phyloP scores from a whole-genome alignment of 2,113 vertebrate genomes.

The Chaenocephalus aceratus region DNA sequence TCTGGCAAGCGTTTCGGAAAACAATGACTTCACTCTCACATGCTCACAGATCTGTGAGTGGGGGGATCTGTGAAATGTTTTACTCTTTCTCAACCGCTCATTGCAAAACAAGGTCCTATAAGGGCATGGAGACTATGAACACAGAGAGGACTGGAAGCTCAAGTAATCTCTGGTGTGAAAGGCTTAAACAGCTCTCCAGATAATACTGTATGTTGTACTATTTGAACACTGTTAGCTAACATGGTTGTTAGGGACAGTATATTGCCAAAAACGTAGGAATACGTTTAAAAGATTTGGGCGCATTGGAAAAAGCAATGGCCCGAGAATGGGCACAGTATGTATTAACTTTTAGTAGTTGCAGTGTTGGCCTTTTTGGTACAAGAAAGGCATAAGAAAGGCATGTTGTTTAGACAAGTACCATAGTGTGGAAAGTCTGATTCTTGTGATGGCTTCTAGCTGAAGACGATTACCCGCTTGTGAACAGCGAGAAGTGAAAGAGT shows the following conservation, averaged over 20 bases:
- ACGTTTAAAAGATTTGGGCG: not conserved
- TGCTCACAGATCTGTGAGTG: slow-evolving; percentile 71
- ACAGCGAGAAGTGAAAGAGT: not conserved
- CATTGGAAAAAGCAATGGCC: not conserved
- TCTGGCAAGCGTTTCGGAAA: slow-evolving; percentile 74
- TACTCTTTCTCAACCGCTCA: slow-evolving; percentile 68
- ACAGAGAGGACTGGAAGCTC: slow-evolving; percentile 35
- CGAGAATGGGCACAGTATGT: slow-evolving; percentile 27
- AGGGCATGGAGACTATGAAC: slow-evolving; percentile 67
- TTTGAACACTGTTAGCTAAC: slow-evolving; percentile 17
- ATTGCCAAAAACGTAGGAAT: slow-evolving; percentile 23
- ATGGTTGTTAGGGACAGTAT: slow-evolving; percentile 6
- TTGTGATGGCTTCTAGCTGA: slow-evolving; percentile 7
- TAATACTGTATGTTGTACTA: slow-evolving; percentile 22
- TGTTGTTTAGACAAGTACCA: slow-evolving; percentile 43
- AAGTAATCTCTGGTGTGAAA: slow-evolving; percentile 38
- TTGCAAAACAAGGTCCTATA: slow-evolving; percentile 80
- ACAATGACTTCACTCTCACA: slow-evolving; percentile 81
- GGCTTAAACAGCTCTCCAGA: slow-evolving; percentile 21
- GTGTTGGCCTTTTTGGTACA: slow-evolving; percentile 37
- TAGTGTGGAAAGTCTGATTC: slow-evolving; percentile 45
- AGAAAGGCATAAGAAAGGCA: slow-evolving; percentile 43
- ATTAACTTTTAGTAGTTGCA: slow-evolving; percentile 8
- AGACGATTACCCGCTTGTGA: slow-evolving; percentile 6
- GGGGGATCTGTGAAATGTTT: slow-evolving; percentile 77